Evolutionary conservation across 1,140 invertebrate genomes (phyloP).

Genomic region (Conus ventricosus): DNA sequence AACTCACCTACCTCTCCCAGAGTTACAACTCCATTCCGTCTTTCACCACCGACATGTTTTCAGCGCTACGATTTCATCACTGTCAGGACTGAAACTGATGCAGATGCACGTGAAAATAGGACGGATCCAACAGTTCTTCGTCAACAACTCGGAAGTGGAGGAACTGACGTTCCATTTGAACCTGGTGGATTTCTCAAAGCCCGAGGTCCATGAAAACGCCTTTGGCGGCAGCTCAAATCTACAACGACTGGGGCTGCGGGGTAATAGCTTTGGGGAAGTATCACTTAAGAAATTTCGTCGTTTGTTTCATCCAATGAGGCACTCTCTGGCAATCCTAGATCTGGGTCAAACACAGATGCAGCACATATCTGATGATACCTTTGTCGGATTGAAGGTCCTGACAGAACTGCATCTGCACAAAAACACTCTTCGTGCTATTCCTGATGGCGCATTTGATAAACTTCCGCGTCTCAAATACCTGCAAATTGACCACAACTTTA

Average conservation of each 20-base stretch:
- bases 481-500: not conserved
- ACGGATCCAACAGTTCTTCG: not conserved
- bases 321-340: not conserved
- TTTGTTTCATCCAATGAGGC: not conserved
- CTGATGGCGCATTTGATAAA: conserved; percentile 2
- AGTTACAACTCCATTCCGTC: not conserved
- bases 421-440: not conserved
- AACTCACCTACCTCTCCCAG: not conserved
- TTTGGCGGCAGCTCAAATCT: not conserved
- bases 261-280: not conserved
- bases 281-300: not conserved
- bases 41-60: not conserved
- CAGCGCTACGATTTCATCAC: not conserved
- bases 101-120: not conserved
- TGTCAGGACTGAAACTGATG: not conserved
- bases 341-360: not conserved
- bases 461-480: not conserved
- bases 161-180: not conserved
- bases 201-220: not conserved
- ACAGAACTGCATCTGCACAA: not conserved
- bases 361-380: not conserved
- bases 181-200: not conserved
- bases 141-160: not conserved
- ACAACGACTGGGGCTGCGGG: not conserved
- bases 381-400: not conserved